Base-by-base conservation (phyloP, 2,113 vertebrate genomes). In the Pantherophis guttatus region DNA sequence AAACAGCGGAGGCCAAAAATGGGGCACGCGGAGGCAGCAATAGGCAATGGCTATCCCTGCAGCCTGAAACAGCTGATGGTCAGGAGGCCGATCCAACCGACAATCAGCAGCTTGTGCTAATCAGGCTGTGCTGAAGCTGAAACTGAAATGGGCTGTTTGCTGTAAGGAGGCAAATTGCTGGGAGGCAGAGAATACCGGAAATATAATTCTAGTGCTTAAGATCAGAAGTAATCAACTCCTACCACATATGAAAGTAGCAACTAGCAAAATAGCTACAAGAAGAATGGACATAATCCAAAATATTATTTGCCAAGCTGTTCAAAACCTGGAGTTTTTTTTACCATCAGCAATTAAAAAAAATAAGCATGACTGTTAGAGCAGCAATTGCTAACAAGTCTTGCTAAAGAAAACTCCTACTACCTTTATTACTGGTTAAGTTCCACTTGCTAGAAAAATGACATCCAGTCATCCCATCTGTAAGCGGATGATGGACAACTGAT, bases 281-380 rank as follows among this genome's bases (percentile, higher is more conserved):
- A 17, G 39, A 90, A 88, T 10, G 9, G 21, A 87, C 0, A 33
- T 39, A 59, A 48, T 1, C 65, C 75, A 94, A 90, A 86, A 19
- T 24, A 8, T 2, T 0, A 94, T 90, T 70, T 93, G 29, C 23
- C 57, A 62, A 44, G 23, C 54, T 53, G 26, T 2, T 2, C 0
- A 48, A 65, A 13, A 91, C 86, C 17, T 91, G 90, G 55, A 89
- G 48, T 91, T 54, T 59, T 0, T 90, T 65, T 0, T 91, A 6
- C 3, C 0, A 0, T 0, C 6, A 13, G 8, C 48, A 85, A 50
- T 93, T 5, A 50, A 9, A 62, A 50, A 92, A 91, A 89, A 48
- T 87, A 0, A 90, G 12, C n/a, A 0, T 0, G 0, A 59, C 70
- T 52, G 33, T 59, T 87, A 59, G 92, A 95, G 65, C 9, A 86